These are phyloP conservation scores for Desmodus rotundus DNA, from an alignment of 2,113 vertebrate species.

Conservation along the genomic window DNA sequence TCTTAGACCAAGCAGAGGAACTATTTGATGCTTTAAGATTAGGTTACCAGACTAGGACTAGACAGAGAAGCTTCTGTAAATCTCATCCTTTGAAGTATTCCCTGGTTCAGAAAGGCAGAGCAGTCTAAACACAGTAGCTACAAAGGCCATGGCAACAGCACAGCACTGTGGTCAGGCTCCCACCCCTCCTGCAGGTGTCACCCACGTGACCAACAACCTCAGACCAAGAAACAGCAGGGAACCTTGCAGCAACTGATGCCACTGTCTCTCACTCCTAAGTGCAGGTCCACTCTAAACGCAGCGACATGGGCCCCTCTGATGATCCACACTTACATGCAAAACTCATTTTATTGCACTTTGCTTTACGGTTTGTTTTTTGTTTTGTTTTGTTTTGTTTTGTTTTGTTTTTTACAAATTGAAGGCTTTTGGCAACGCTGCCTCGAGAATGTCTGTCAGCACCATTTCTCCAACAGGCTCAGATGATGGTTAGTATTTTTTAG, in stretches of 20 bases:
- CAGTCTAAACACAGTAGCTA: background rate
- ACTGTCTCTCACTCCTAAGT: background rate
- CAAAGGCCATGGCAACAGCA: background rate
- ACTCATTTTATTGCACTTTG: background rate
- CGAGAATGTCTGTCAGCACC: background rate
- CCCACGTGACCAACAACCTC: background rate
- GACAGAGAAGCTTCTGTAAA: background rate
- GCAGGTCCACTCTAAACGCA: background rate
- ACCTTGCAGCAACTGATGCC: accelerated
- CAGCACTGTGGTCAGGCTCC: background rate
- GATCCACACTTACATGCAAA: background rate
- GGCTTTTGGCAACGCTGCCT: background rate
- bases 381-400: too few relatives aligned
- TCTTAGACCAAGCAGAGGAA: background rate
- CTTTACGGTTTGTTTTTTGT: background rate
- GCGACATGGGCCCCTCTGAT: background rate
- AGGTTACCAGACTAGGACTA: background rate
- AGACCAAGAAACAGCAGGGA: background rate
- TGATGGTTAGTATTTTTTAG: background rate
- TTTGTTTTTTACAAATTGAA: background rate
- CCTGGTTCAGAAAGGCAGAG: background rate
- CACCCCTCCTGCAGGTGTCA: background rate
- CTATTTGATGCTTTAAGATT: background rate
- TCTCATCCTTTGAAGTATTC: accelerated
- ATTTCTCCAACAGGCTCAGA: background rate